Evolutionary conservation across 2,888 invertebrate species (phyloP).

Genomic region (Nephrotoma appendiculata): DNA sequence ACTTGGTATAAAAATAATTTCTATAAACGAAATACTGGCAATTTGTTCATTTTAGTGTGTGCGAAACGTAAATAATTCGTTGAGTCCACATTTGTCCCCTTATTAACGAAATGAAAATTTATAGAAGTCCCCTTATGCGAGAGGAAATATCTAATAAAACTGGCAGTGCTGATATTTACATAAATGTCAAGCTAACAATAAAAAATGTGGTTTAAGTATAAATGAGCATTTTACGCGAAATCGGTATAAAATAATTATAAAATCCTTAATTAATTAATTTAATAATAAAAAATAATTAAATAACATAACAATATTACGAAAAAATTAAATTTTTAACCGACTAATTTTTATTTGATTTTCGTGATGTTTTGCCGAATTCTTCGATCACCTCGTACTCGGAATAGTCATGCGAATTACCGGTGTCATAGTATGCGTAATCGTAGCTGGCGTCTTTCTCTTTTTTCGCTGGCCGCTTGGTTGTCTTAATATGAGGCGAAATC

Average conservation of each 20-base stretch:
- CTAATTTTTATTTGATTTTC: background rate
- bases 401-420: slow-evolving; percentile 37
- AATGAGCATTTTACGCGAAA: too few relatives aligned
- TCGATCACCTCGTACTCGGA: slow-evolving; percentile 43
- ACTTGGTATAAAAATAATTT: background rate
- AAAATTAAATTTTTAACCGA: background rate
- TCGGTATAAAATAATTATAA: background rate
- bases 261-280: background rate
- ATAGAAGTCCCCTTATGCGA: too few relatives aligned
- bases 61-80: too few relatives aligned
- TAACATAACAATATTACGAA: background rate
- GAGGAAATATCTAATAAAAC: too few relatives aligned
- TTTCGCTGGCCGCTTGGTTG: slow-evolving; percentile 25
- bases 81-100: background rate
- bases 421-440: slow-evolving; percentile 77
- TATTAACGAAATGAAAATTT: background rate
- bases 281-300: background rate
- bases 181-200: too few relatives aligned
- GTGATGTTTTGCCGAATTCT: slow-evolving; percentile 46
- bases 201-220: too few relatives aligned
- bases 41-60: background rate
- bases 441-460: slow-evolving; percentile 58
- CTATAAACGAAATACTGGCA: background rate
- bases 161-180: too few relatives aligned
- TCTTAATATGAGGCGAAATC: slow-evolving; percentile 21